Conservation (phyloP, 2,888 invertebrate species). For the Drosophila pseudotakahashii region DNA sequence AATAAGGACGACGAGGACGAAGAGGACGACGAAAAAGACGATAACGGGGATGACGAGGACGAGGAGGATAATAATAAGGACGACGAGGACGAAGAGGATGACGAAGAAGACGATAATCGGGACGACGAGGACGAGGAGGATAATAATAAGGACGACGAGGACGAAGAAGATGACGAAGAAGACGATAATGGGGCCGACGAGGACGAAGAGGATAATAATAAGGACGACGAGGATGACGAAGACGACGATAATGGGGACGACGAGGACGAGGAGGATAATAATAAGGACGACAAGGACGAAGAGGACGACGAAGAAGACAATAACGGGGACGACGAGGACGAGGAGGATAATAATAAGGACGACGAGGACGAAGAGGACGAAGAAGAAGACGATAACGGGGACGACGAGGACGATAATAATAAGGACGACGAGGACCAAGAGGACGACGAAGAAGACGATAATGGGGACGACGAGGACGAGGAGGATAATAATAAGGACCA, state of each 20-base stretch:
- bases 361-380: slow-evolving; percentile 53
- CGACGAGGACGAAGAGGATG: slow-evolving; percentile 83
- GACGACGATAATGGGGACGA: slow-evolving; percentile 63
- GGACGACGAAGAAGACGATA: slow-evolving; percentile 45
- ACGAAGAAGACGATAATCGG: slow-evolving; percentile 83
- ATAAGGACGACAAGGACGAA: slow-evolving; percentile 84
- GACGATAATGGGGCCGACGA: slow-evolving; percentile 82
- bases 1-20: slow-evolving; percentile 76
- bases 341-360: slow-evolving; percentile 79
- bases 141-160: slow-evolving; percentile 35
- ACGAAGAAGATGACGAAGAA: slow-evolving; percentile 51
- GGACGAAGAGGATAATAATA: slow-evolving; percentile 85
- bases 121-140: slow-evolving; percentile 82
- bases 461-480: slow-evolving; percentile 82
- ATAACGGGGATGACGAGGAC: slow-evolving; percentile 35
- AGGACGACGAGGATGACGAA: slow-evolving; percentile 78
- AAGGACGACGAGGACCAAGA: slow-evolving; percentile 66
- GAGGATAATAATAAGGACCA: too few species aligned
- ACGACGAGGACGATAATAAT: slow-evolving; percentile 82
- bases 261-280: slow-evolving; percentile 46
- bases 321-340: slow-evolving; percentile 74
- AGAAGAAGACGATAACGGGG: slow-evolving; percentile 68
- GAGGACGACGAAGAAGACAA: slow-evolving; percentile 74
- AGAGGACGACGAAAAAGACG: slow-evolving; percentile 65
- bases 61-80: slow-evolving; percentile 82